Evolutionary conservation across 2,888 invertebrate genomes (phyloP).

Genomic region (Temnothorax ravouxi): DNA sequence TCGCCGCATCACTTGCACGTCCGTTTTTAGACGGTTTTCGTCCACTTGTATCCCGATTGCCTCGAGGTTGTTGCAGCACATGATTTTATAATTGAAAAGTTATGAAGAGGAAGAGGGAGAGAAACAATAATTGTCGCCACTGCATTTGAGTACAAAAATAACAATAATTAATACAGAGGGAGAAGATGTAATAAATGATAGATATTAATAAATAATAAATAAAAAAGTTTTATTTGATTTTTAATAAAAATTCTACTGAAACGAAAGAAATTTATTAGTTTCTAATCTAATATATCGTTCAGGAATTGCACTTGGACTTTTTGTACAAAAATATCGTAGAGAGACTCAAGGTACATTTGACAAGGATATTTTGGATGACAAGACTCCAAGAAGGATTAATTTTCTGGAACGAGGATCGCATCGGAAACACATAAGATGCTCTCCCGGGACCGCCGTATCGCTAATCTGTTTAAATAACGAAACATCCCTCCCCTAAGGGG

Average conservation of each 20-base stretch:
- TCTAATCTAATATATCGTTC: background rate
- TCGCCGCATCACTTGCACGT: conserved; percentile 22
- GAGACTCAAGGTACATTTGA: background rate
- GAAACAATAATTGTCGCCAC: background rate
- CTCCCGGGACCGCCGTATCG: conserved; percentile 82
- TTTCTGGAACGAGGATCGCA: conserved; percentile 80
- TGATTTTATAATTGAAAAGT: conserved; percentile 16
- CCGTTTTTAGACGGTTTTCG: conserved; percentile 2
- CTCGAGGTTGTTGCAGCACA: background rate
- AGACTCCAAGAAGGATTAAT: conserved; percentile 82
- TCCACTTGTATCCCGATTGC: conserved; percentile 1
- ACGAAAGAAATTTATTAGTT: background rate
- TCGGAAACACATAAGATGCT: conserved; percentile 84
- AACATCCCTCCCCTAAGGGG: conserved; percentile 82
- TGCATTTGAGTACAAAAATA: background rate
- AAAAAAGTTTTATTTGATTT: background rate
- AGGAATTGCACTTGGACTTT: background rate
- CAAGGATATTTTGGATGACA: conserved; percentile 38
- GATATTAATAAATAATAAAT: conserved; percentile 3
- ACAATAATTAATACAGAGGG: background rate
- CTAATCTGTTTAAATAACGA: conserved; percentile 86
- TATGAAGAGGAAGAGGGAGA: background rate
- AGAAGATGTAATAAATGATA: background rate
- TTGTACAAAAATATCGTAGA: background rate
- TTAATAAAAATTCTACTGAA: background rate